Evolutionary conservation across 2,797 vertebrate species (phyloP).

Genomic region (Melopsittacus undulatus): DNA sequence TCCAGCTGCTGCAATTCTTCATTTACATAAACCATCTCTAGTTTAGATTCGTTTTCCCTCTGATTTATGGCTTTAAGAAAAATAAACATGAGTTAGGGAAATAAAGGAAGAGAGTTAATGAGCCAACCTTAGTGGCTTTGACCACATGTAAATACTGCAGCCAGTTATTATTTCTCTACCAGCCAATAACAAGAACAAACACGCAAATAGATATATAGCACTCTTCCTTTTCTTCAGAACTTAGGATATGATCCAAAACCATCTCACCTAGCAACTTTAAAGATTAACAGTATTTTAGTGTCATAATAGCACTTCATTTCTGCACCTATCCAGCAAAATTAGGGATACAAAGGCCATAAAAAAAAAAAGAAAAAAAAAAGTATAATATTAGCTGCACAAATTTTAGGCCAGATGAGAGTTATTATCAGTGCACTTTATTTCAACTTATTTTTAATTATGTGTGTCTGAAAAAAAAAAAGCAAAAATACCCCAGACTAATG

Average conservation of each 20-base stretch:
- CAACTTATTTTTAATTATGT: neutral
- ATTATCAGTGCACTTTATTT: neutral
- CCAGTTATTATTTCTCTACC: neutral
- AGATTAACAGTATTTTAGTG: neutral
- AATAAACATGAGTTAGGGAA: conserved; percentile 36
- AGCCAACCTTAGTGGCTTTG: conserved; percentile 7
- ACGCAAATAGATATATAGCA: neutral
- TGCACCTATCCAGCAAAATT: neutral
- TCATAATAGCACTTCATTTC: neutral
- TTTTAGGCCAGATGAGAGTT: neutral
- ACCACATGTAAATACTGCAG: conserved; percentile 39
- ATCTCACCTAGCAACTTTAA: neutral
- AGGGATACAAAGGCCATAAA: neutral
- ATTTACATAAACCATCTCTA: neutral
- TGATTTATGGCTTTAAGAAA: conserved; percentile 41
- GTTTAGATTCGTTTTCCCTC: neutral
- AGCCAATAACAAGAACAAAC: conserved; percentile 30
- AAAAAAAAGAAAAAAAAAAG: neutral
- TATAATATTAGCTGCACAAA: neutral
- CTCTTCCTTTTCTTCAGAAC: conserved; percentile 16
- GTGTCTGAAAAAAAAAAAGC: neutral
- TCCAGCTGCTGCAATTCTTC: neutral
- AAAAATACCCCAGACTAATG: neutral
- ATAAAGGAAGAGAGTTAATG: conserved; percentile 16
- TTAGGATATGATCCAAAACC: neutral